These are phyloP conservation scores for Typhlichthys eigenmanni DNA, from an alignment of 2,797 vertebrate species.

Conservation along the genomic window DNA sequence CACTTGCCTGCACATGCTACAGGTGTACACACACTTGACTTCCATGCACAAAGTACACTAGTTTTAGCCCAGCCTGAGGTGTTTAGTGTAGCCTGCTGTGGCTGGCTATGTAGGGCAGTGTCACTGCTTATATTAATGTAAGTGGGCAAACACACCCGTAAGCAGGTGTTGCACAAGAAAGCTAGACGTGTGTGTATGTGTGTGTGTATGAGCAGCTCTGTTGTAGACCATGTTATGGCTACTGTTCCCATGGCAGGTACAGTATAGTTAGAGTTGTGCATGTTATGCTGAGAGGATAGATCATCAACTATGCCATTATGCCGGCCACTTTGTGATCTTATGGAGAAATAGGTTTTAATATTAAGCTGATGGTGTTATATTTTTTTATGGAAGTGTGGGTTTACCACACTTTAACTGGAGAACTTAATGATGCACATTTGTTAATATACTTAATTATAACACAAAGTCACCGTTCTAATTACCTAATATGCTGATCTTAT, in stretches of 20 bases:
- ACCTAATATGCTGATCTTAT: too few relatives aligned
- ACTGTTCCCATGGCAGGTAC: slow-evolving; percentile 21
- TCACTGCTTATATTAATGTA: too few relatives aligned
- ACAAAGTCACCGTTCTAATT: too few relatives aligned
- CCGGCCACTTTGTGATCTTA: neutral
- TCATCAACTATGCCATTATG: neutral
- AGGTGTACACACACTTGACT: too few relatives aligned
- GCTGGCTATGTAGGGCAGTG: too few relatives aligned
- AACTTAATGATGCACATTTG: too few relatives aligned
- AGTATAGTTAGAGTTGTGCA: slow-evolving; percentile 10
- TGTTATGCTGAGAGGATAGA: slow-evolving; percentile 1
- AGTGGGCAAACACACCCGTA: too few relatives aligned
- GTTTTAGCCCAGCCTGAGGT: too few relatives aligned
- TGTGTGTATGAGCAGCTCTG: slow-evolving; percentile 29
- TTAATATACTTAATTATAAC: too few relatives aligned
- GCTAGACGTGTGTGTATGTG: slow-evolving; percentile 26
- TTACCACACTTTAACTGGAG: too few relatives aligned
- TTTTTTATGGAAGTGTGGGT: neutral
- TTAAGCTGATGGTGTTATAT: neutral
- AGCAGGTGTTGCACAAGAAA: neutral
- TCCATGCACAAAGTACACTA: too few relatives aligned
- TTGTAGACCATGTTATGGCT: slow-evolving; percentile 20
- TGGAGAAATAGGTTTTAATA: slow-evolving; percentile 1
- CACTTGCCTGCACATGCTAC: neutral
- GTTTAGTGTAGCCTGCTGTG: too few relatives aligned